Evolutionary conservation across 2,113 vertebrate species (phyloP).

Genomic region (Heloderma charlesbogerti): DNA sequence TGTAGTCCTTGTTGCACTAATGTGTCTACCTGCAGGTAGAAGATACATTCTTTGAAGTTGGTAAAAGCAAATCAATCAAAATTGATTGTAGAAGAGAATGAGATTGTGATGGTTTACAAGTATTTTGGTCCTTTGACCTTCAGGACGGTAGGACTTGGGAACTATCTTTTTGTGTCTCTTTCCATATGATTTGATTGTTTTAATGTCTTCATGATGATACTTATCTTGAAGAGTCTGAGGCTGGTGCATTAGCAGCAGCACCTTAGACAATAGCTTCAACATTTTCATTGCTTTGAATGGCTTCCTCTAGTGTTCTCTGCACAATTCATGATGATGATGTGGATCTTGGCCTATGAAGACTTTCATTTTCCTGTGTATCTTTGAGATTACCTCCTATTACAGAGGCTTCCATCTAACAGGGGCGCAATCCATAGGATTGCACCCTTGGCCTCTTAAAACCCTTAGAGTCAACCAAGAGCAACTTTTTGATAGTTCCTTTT

Average conservation of each 20-base stretch:
- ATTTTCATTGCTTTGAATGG: neutral
- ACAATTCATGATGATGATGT: neutral
- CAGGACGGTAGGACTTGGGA: neutral
- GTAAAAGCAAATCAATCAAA: neutral
- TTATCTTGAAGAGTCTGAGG: neutral
- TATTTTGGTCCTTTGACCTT: neutral
- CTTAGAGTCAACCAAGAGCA: neutral
- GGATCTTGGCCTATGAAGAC: neutral
- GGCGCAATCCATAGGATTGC: too few relatives aligned
- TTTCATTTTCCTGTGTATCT: neutral
- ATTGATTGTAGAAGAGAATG: neutral
- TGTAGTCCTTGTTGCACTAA: neutral
- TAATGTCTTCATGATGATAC: neutral
- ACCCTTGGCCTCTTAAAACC: neutral
- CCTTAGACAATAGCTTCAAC: neutral
- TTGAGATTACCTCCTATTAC: neutral
- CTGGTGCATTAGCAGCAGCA: neutral
- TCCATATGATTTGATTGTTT: neutral
- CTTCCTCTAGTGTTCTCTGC: neutral
- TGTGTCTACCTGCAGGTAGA: neutral
- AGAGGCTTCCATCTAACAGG: neutral
- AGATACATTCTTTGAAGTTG: neutral
- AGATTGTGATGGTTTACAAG: neutral
- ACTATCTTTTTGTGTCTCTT: neutral
- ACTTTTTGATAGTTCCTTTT: too few relatives aligned